Percentiles rank a stretch among this genome's conserved stretches.
Evolutionary conservation across 2,113 vertebrate genomes (phyloP).

Genomic region (Pholis gunnellus): DNA sequence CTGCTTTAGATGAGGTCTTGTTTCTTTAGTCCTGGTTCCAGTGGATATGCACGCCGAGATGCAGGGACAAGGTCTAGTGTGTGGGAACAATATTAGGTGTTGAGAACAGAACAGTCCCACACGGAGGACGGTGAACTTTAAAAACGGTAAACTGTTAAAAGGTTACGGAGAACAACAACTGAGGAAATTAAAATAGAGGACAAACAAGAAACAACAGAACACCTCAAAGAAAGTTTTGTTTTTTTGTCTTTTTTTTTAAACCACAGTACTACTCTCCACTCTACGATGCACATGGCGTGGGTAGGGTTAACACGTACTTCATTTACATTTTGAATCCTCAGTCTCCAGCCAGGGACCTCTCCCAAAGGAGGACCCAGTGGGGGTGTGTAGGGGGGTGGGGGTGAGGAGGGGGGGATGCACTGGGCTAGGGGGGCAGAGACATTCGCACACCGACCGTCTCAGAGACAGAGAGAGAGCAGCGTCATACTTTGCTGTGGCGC

Average conservation of each 20-base stretch:
- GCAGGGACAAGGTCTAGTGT: not conserved
- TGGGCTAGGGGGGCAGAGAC: slow-evolving; percentile 87
- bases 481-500: slow-evolving; percentile 8
- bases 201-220: slow-evolving; percentile 67
- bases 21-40: slow-evolving; percentile 4
- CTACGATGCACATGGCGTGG: slow-evolving; percentile 82
- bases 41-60: not conserved
- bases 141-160: slow-evolving; percentile 56
- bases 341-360: slow-evolving; percentile 88
- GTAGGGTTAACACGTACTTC: slow-evolving; percentile 81
- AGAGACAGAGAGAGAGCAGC: slow-evolving; percentile 68
- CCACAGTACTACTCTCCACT: slow-evolving; percentile 83
- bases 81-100: slow-evolving; percentile 38
- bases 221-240: slow-evolving; percentile 46
- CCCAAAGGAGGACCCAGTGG: slow-evolving; percentile 86
- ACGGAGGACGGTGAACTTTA: slow-evolving; percentile 37
- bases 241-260: slow-evolving; percentile 47
- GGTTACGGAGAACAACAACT: slow-evolving; percentile 65
- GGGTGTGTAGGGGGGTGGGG: slow-evolving; percentile 51
- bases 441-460: slow-evolving; percentile 75
- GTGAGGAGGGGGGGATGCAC: slow-evolving; percentile 77
- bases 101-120: slow-evolving; percentile 71
- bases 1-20: not conserved
- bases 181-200: slow-evolving; percentile 56
- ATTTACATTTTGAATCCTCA: slow-evolving; percentile 80